Conservation (phyloP, 2,113 vertebrate genomes). For the Drymodes brunneopygia region DNA sequence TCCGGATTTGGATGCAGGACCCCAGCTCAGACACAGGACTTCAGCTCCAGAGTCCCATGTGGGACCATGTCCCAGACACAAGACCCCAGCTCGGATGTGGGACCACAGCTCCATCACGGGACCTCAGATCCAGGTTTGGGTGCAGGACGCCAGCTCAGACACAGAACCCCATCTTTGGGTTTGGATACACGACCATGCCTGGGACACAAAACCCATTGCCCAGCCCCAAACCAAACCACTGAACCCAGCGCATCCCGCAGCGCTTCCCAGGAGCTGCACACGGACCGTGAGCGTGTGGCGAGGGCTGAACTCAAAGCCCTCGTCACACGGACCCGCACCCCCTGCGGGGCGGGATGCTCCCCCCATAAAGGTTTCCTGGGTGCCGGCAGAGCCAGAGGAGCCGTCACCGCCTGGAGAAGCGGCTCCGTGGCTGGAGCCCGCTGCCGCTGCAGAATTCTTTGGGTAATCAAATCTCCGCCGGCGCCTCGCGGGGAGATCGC, state of each 20-base stretch:
- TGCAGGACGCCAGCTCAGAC: neutral
- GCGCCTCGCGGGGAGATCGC: neutral
- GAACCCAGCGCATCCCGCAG: neutral
- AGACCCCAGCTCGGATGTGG: neutral
- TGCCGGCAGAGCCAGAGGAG: neutral
- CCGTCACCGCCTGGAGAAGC: neutral
- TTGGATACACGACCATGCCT: neutral
- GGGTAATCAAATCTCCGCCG: neutral
- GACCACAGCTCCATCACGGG: neutral
- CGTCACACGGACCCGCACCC: neutral
- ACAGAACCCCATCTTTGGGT: fast-evolving
- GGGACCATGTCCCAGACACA: fast-evolving
- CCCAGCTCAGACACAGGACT: neutral
- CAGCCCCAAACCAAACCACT: neutral
- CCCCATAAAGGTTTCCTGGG: neutral
- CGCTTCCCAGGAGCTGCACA: neutral
- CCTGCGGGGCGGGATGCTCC: neutral
- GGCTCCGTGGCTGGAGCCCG: neutral
- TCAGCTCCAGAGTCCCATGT: fast-evolving
- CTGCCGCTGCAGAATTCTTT: neutral
- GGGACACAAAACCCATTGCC: neutral
- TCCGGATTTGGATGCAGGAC: fast-evolving
- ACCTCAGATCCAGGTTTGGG: neutral
- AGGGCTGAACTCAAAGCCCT: neutral
- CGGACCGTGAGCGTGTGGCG: fast-evolving